Evolutionary conservation across 2,113 vertebrate genomes (phyloP).

Genomic region (Suricata suricatta): DNA sequence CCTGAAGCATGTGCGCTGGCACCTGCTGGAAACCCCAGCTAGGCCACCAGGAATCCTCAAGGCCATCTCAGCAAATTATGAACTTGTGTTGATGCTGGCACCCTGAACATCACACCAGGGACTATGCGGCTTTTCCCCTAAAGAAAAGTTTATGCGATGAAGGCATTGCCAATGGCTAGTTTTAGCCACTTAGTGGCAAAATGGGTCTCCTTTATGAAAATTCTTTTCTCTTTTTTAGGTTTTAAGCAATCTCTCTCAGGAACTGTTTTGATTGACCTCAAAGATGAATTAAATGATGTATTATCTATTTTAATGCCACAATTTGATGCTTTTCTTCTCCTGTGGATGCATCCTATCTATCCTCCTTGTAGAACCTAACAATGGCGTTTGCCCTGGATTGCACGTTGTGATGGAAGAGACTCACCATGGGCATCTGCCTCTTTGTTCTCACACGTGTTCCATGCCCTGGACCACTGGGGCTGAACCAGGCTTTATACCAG

Average conservation of each 20-base stretch:
- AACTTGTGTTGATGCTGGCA: not conserved
- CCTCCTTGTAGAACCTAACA: not conserved
- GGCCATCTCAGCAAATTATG: not conserved
- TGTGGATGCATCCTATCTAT: not conserved
- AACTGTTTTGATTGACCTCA: not conserved
- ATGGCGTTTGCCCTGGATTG: not conserved
- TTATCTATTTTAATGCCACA: not conserved
- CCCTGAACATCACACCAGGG: not conserved
- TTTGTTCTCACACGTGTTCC: not conserved
- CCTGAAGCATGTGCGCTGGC: not conserved
- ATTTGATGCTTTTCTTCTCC: not conserved
- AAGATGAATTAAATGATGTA: not conserved
- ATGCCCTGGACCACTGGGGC: not conserved
- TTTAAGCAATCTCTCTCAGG: not conserved
- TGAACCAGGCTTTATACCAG: not conserved
- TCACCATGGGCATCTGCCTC: not conserved
- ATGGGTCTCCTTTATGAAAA: not conserved
- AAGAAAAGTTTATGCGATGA: not conserved
- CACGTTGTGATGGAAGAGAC: fast-evolving
- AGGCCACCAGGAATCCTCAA: not conserved
- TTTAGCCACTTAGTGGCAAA: not conserved
- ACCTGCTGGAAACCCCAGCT: not conserved
- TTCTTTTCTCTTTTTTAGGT: not conserved
- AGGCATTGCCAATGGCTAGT: not conserved
- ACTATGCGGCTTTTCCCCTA: not conserved